These are phyloP conservation scores for Troides oblongomaculatus DNA, from an alignment of 2,888 invertebrate genomes.

Conservation along the genomic window DNA sequence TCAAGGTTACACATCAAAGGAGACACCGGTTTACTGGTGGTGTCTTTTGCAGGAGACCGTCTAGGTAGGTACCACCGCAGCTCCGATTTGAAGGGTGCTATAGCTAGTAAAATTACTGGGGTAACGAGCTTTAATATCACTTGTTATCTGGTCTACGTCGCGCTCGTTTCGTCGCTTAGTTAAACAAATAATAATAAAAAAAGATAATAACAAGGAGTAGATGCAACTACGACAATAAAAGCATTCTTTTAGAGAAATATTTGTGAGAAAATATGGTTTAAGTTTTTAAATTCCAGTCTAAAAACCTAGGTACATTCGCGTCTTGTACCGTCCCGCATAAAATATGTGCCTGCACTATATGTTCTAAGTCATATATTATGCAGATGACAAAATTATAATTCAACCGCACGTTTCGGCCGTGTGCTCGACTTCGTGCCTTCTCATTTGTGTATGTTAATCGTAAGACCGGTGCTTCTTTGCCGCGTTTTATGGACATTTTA, in stretches of 20 bases:
- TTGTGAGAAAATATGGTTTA: not conserved
- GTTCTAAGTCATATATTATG: conserved; percentile 29
- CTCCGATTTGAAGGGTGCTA: too few relatives aligned
- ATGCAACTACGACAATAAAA: too few relatives aligned
- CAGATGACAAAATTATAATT: conserved; percentile 31
- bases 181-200: too few relatives aligned
- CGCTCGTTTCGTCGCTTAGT: too few relatives aligned
- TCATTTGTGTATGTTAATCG: conserved; percentile 31
- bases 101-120: too few relatives aligned
- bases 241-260: not conserved
- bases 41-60: too few relatives aligned
- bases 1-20: too few relatives aligned
- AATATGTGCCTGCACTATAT: conserved; percentile 18
- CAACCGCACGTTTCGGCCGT: conserved; percentile 29
- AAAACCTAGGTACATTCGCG: not conserved
- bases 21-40: too few relatives aligned
- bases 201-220: too few relatives aligned
- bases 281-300: conserved; percentile 2
- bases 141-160: too few relatives aligned
- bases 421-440: conserved; percentile 25
- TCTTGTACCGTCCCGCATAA: conserved; percentile 11
- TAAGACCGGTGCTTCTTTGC: conserved; percentile 20
- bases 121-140: too few relatives aligned
- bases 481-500: conserved; percentile 12
- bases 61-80: too few relatives aligned